Base-by-base conservation (phyloP, 2,888 invertebrate species). In the Sympetrum striolatum region DNA sequence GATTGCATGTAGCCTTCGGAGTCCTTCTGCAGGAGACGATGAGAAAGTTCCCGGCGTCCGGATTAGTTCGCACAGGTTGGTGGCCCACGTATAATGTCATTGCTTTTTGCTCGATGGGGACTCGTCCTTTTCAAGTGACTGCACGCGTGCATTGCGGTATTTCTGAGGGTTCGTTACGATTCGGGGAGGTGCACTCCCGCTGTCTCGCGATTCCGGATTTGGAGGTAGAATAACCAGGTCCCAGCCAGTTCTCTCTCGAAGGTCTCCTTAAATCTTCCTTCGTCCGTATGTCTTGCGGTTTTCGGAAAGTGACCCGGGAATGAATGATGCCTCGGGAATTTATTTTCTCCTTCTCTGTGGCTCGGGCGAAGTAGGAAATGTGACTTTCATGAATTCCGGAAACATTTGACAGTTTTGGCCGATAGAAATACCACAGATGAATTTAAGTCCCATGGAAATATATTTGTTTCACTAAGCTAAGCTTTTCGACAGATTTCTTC, bases 1-100 rank as follows among this genome's bases (percentile, higher is more conserved):
- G 97, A 14, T 94, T 97, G 90, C 97, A 97, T 93, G 95, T 97
- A 92, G 96, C 96, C 80, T 94, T 94, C 91, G 95, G 94, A 39
- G 93, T 94, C 58, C 93, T 95, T 91, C 37, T 86, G 60, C 86
- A 86, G 37, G 64, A 37, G 37, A 64, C 86, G 37, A 86, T 86
- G 86, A 22, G 18, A 22, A 86, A 39, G 86, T 86, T 86, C 37
- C 86, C 86, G 60, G 31, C 60, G 15, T 60, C 86, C 14, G 86
- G 86, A 86, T 12, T 86, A 37, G 86, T 86, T 60, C 35, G 86
- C 86, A 60, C 86, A 86, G 86, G 86, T 86, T 39, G 86, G 86
- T 86, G 37, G 60, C 37, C 39, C 14, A 73, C 3, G 31, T 73
- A 31, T 5, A 31, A 6, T 12, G 31, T 31, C 25, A 31, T 73